phyloP scores from a whole-genome alignment of 2,113 vertebrate species.

The Gymnogyps californianus region DNA sequence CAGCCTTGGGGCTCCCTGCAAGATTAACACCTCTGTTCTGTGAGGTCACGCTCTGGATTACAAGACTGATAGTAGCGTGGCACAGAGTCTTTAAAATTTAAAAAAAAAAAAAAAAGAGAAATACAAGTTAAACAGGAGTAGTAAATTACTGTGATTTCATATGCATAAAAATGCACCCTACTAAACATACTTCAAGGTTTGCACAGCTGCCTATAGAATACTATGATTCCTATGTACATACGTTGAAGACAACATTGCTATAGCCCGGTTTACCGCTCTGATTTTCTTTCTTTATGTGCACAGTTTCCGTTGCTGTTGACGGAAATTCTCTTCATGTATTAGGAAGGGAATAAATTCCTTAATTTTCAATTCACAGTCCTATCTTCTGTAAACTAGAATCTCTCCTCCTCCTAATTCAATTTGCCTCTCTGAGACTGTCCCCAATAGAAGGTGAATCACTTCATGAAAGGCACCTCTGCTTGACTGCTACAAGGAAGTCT shows the following conservation, averaged over 20 bases:
- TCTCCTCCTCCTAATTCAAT: constrained; percentile 17
- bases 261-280: rapidly evolving
- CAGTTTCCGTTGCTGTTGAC: background rate
- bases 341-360: background rate
- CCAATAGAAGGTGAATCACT: background rate
- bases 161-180: background rate
- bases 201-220: background rate
- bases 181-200: background rate
- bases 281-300: background rate
- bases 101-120: background rate
- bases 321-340: background rate
- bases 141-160: background rate
- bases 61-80: background rate
- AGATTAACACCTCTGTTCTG: background rate
- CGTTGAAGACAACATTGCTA: background rate
- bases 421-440: background rate
- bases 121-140: background rate
- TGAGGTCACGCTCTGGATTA: background rate
- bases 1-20: background rate
- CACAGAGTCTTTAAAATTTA: background rate
- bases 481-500: background rate
- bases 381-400: background rate
- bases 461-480: constrained; percentile 21
- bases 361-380: background rate
- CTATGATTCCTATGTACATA: background rate